Base-by-base conservation (phyloP, 35 echinoderm and acorn worm species). In the Strongylocentrotus purpuratus region DNA sequence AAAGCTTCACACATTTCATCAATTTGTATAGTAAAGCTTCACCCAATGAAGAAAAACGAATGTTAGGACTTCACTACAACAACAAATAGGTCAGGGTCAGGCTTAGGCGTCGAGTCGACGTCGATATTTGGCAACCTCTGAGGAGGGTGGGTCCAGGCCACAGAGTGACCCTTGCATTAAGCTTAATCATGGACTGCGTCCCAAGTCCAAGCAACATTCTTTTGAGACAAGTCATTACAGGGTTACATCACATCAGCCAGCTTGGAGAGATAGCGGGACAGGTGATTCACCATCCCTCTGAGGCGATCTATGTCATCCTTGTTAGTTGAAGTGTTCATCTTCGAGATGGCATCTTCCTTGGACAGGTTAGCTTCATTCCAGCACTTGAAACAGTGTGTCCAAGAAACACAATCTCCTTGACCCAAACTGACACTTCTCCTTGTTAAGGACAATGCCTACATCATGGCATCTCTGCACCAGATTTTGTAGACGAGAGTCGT, bases 341-440 rank as follows among this genome's bases (percentile, higher is more conserved):
- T 96, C 4, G 46, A 32, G 5, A 96, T 94, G n/a, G 95, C 95
- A 47, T 96, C 95, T 31, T 89, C 48, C 85, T 96, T 96, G 15
- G 92, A 86, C 10, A 46, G 92, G 47, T 96, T 11, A 91, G 33
- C 9, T 91, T 88, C 17, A 97, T 89, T 25, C 97, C 95, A 46
- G 96, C 33, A 10, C 94, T 92, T 6, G 88, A 94, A 5, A 96
- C 85, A 89, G 96, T 95, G 31, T 97, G 96, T 22, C 96, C 97
- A 55, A 99, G 55, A 94, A 97, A 97, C 6, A 91, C 46, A 9
- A 96, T 91, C 4, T 17, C 46, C 10, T 14, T 71, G 48, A 93
- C 33, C 60, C 32, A 35, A 98, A 96, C 35, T 94, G 52, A 90
- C 94, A 98, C 95, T 98, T 98, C 2, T 87, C 94, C 47, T 96